Evolutionary conservation across 2,888 invertebrate genomes (phyloP).

Genomic region (Lepidocyrtinus sp.): DNA sequence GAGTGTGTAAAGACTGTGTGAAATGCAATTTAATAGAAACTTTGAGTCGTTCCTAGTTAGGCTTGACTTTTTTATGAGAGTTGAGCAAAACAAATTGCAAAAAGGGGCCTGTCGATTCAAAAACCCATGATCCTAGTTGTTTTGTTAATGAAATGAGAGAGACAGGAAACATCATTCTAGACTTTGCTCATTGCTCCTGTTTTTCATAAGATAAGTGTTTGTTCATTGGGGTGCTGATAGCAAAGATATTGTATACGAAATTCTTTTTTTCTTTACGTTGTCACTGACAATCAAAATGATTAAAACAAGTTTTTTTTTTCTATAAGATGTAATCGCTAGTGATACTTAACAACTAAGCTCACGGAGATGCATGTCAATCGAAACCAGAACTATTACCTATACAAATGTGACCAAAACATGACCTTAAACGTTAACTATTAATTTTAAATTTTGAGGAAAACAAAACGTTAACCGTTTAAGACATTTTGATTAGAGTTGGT

Average conservation of each 20-base stretch:
- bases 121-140: not conserved
- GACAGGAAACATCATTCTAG: constrained; percentile 48
- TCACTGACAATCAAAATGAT: constrained; percentile 53
- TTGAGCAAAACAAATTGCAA: not conserved
- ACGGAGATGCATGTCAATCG: constrained; percentile 48
- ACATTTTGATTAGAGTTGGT: too few relatives aligned
- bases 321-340: constrained; percentile 41
- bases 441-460: constrained; percentile 1
- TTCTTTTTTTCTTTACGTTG: constrained; percentile 4
- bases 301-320: constrained; percentile 52
- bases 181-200: constrained; percentile 15
- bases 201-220: not conserved
- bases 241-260: not conserved
- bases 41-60: too few relatives aligned
- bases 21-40: too few relatives aligned
- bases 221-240: not conserved
- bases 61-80: too few relatives aligned
- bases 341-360: constrained; percentile 46
- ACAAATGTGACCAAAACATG: constrained; percentile 49
- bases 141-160: constrained; percentile 8
- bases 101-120: not conserved
- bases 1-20: too few relatives aligned
- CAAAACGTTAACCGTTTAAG: too few relatives aligned
- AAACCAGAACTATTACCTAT: constrained; percentile 50
- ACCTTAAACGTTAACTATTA: constrained; percentile 50